Evolutionary conservation across 2,888 invertebrate genomes (phyloP).

Genomic region (Spicauda simplicius): DNA sequence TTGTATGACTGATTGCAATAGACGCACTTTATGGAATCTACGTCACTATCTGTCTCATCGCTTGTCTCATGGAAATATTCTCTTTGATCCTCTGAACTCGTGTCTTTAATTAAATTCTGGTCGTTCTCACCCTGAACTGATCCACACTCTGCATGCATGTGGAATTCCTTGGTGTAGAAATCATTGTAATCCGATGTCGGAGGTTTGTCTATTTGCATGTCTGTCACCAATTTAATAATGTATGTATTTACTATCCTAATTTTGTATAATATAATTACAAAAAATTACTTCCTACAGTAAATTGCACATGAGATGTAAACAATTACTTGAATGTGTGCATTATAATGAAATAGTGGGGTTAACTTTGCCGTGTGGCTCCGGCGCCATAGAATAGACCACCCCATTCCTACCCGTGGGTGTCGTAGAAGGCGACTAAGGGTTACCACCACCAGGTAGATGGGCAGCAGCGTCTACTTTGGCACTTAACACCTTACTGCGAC

Average conservation of each 20-base stretch:
- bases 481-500: too few relatives aligned
- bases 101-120: constrained; percentile 65
- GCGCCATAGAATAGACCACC: too few relatives aligned
- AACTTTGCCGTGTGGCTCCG: too few relatives aligned
- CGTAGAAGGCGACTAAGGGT: too few relatives aligned
- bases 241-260: neutral
- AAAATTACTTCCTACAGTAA: too few relatives aligned
- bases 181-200: constrained; percentile 64
- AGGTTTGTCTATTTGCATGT: constrained; percentile 62
- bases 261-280: neutral
- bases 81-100: constrained; percentile 44
- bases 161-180: constrained; percentile 71
- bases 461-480: too few relatives aligned
- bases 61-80: constrained; percentile 59
- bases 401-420: too few relatives aligned
- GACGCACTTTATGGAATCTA: constrained; percentile 77
- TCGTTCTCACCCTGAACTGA: constrained; percentile 70
- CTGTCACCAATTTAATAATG: constrained; percentile 48
- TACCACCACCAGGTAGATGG: too few relatives aligned
- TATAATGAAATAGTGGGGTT: too few relatives aligned
- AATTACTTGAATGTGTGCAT: too few relatives aligned
- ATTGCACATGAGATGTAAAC: too few relatives aligned
- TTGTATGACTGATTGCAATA: constrained; percentile 73
- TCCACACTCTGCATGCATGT: constrained; percentile 66
- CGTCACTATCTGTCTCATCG: constrained; percentile 79